These are phyloP conservation scores for Microcebus jonahi DNA, from an alignment of 2,113 vertebrate species.

Conservation along the genomic window DNA sequence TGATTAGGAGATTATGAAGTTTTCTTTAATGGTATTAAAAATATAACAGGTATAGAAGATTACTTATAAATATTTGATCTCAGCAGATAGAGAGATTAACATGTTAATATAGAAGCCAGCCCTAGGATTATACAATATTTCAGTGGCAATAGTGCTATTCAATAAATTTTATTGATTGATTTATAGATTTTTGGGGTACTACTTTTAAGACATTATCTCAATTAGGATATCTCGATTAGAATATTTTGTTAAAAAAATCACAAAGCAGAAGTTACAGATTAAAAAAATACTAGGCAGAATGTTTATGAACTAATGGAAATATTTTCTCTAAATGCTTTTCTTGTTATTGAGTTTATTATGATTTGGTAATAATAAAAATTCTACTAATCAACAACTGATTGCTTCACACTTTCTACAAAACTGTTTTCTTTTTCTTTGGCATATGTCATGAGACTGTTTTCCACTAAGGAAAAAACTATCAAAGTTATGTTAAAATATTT, in stretches of 20 bases:
- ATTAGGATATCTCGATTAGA: background rate
- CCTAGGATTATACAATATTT: background rate
- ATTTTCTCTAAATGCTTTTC: background rate
- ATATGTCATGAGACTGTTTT: conserved; percentile 15
- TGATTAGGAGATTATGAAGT: background rate
- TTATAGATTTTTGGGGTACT: background rate
- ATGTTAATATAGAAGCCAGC: background rate
- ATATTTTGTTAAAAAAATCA: background rate
- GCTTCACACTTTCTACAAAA: conserved; percentile 17
- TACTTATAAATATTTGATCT: background rate
- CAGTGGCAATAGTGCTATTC: background rate
- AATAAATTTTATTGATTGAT: background rate
- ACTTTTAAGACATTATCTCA: background rate
- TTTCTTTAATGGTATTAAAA: background rate
- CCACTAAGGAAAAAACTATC: background rate
- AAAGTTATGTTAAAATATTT: conserved; percentile 54
- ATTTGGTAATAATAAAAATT: background rate
- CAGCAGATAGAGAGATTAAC: background rate
- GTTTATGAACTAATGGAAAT: background rate
- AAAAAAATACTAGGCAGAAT: background rate
- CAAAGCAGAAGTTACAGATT: background rate
- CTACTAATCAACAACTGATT: background rate
- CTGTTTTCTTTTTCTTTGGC: background rate
- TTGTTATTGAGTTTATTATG: background rate
- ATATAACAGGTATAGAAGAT: background rate